Conservation (phyloP, 2,888 invertebrate genomes). For the Apocheima hispidaria region DNA sequence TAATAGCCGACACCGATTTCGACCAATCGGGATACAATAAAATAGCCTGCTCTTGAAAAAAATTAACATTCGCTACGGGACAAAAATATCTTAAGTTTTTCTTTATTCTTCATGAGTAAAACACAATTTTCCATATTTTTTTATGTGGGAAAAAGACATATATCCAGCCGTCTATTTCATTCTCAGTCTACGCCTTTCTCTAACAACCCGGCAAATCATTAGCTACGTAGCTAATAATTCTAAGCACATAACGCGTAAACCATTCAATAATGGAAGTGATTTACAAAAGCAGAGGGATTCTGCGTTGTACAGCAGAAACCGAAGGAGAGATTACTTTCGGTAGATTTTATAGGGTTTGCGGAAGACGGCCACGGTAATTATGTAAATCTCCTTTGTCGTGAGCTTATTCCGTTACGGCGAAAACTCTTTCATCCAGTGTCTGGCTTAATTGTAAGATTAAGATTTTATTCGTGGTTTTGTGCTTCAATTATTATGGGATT, state of each 20-base stretch:
- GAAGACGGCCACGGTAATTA: constrained; percentile 56
- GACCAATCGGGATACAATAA: too few species aligned
- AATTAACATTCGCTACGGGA: too few species aligned
- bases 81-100: too few species aligned
- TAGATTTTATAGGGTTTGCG: constrained; percentile 47
- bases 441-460: constrained; percentile 40
- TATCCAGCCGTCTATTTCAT: too few species aligned
- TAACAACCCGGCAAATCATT: constrained; percentile 5
- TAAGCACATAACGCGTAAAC: constrained; percentile 13
- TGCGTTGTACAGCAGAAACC: constrained; percentile 32
- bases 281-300: constrained; percentile 32
- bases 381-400: constrained; percentile 58
- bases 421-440: constrained; percentile 47
- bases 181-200: too few species aligned
- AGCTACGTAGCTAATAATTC: constrained; percentile 11
- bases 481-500: not conserved
- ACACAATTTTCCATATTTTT: too few species aligned
- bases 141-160: too few species aligned
- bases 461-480: constrained; percentile 29
- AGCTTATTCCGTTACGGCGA: constrained; percentile 53
- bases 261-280: constrained; percentile 29
- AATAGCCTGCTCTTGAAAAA: too few species aligned
- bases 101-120: too few species aligned
- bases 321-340: constrained; percentile 39
- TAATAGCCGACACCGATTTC: too few species aligned